A percentile compares a stretch with the other conserved stretches of the same genome.
Evolutionary conservation across 2,113 vertebrate genomes (phyloP).

Genomic region (Myocastor coypus): DNA sequence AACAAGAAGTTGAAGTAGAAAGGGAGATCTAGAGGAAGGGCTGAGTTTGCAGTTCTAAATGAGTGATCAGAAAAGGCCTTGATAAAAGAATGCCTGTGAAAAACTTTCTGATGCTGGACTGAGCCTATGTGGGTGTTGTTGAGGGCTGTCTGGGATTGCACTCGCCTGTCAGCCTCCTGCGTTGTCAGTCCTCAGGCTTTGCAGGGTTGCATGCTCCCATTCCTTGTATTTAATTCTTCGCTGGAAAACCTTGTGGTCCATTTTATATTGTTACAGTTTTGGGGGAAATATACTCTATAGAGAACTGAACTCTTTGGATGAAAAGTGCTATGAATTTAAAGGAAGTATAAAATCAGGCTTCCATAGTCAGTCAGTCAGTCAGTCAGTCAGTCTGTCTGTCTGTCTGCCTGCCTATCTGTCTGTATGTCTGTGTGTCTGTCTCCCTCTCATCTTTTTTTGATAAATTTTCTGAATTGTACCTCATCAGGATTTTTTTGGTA

Average conservation of each 20-base stretch:
- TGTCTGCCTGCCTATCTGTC: no score
- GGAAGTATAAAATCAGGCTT: conserved; percentile 40
- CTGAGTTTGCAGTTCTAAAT: background rate
- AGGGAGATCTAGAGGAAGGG: background rate
- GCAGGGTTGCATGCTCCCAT: background rate
- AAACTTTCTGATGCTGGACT: background rate
- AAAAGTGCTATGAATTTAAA: conserved; percentile 39
- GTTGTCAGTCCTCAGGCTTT: background rate
- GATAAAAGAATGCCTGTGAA: background rate
- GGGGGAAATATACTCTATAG: background rate
- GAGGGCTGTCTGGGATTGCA: background rate
- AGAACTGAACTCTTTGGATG: conserved; percentile 22
- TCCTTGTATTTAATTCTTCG: background rate
- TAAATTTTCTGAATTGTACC: conserved; percentile 60
- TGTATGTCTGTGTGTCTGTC: no score
- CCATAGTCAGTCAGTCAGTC: conserved; percentile 60
- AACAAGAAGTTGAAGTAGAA: background rate
- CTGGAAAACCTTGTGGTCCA: background rate
- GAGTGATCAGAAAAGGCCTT: background rate
- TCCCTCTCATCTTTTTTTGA: background rate
- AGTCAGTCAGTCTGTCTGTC: no score
- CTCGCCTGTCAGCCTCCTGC: background rate
- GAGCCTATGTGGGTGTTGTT: accelerated
- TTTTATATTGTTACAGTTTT: background rate
- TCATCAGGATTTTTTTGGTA: conserved; percentile 56